These are phyloP conservation scores for mouse (Mus musculus) DNA, from an alignment of 2,113 vertebrate genomes.

Conservation along the genomic window GRCm39 chr9:31484501-31485000, in stretches of 20 bases:
- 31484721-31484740: neutral
- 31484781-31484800: neutral
- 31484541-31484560: neutral
- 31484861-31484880: neutral
- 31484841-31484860: neutral
- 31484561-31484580: neutral
- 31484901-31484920: neutral
- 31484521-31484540: neutral
- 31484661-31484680: neutral
- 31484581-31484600: neutral
- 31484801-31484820: neutral
- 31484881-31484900: neutral
- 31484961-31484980: neutral
- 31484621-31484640: neutral
- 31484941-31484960: neutral
- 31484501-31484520: neutral
- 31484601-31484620: neutral
- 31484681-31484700: neutral
- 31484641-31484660: neutral
- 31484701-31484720: neutral
- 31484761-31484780: neutral
- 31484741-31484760: neutral
- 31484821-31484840: neutral
- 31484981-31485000: neutral
- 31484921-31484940: neutral